Evolutionary conservation across 2,888 invertebrate species (phyloP), one percentile per base, ranked within the genome.

Genomic region (Mythimna impura): DNA sequence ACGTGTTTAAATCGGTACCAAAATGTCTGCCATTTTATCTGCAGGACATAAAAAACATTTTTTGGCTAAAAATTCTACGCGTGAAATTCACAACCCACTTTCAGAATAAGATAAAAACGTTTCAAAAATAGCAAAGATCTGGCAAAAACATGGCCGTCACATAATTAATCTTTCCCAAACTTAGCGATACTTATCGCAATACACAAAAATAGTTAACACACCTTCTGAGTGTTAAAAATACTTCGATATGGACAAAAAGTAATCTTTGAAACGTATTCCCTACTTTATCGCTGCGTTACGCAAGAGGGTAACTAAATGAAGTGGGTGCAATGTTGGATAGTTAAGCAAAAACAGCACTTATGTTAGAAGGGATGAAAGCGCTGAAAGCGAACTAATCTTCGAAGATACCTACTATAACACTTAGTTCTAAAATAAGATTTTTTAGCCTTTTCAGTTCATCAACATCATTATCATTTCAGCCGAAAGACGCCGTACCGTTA

Each of bases 201-300:
- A 69, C 43, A 80, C 83, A 22, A 85, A 85, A 85, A 85, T 82
- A 85, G 80, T 85, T 85, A 76, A 85, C 85, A 85, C 85, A 80
- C 73, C 57, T 65, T 10, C 9, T 25, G 76, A 80, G 85, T 82
- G 84, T 85, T 78, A 83, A 81, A 80, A 84, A 83, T 82, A 86
- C 74, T 78, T 80, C 36, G 34, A n/a, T 34, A 12, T 20, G 54
- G 43, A 76, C 58, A 86, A 85, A 86, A 85, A 86, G 36, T 80
- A 62, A 71, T 75, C 64, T n/a, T 43, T 78, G 81, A 73, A 76
- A 81, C 66, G 22, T 76, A 66, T 73, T 74, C 65, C 57, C 66
- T 82, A 40, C 69, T 82, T 85, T 85, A 85, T 83, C 76, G 57
- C 30, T 12, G 36, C 75, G 54, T 62, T 30, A 65, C 43, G 70